These are phyloP conservation scores for Streptopelia turtur DNA, from an alignment of 2,797 vertebrate genomes.

Conservation along the genomic window DNA sequence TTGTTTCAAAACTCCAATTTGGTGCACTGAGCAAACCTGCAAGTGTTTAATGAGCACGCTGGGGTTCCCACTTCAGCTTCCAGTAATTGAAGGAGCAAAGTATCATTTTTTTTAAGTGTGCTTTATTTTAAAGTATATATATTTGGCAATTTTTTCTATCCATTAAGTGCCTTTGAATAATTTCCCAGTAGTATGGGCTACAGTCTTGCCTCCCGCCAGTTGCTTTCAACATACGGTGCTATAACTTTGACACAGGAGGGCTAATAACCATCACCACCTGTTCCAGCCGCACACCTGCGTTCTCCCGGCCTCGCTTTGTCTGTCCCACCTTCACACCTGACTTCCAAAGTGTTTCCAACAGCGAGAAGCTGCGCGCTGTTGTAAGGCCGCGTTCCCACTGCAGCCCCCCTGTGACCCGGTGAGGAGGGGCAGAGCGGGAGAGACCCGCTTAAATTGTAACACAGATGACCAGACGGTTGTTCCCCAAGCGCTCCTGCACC, in stretches of 20 bases:
- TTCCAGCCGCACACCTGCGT: neutral
- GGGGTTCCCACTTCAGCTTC: conserved; percentile 65
- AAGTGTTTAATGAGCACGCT: neutral
- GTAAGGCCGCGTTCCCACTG: too few relatives aligned
- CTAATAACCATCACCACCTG: conserved; percentile 59
- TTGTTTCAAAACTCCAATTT: neutral
- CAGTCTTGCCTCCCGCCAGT: conserved; percentile 61
- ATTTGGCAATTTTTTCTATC: conserved; percentile 78
- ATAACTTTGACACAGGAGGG: conserved; percentile 71
- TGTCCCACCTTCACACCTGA: conserved; percentile 5
- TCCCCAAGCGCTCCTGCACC: neutral
- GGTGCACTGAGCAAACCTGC: neutral
- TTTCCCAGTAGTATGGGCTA: conserved; percentile 68
- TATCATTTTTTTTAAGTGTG: conserved; percentile 44
- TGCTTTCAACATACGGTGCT: conserved; percentile 79
- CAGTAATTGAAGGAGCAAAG: conserved; percentile 65
- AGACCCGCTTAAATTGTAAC: neutral
- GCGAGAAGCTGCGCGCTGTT: neutral
- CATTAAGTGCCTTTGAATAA: conserved; percentile 84
- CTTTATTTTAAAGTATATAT: conserved; percentile 68
- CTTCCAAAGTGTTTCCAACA: neutral
- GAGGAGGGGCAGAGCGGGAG: neutral
- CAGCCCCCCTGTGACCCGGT: too few relatives aligned
- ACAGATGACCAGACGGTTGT: rapidly evolving
- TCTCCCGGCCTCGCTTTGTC: conserved; percentile 23